These are phyloP conservation scores for Noctua janthina DNA, from an alignment of 2,888 invertebrate species.

Conservation along the genomic window DNA sequence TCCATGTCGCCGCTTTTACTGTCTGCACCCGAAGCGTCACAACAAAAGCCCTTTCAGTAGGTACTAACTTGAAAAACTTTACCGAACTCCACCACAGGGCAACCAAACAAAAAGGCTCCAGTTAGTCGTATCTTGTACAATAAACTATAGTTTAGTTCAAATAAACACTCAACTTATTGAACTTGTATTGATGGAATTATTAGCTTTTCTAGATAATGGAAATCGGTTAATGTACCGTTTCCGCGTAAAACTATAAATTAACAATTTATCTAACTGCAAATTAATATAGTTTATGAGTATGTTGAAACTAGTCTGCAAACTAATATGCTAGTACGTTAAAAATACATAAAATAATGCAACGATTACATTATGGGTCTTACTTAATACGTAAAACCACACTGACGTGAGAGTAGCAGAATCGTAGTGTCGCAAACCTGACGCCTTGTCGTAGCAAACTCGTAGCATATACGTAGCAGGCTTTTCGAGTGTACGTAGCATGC, in stretches of 20 bases:
- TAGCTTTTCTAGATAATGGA: neutral
- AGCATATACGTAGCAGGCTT: neutral
- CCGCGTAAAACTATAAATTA: neutral
- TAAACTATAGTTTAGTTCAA: constrained; percentile 48
- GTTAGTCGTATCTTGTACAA: constrained; percentile 50
- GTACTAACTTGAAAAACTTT: constrained; percentile 75
- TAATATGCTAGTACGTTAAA: neutral
- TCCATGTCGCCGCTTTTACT: constrained; percentile 78
- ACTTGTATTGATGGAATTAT: neutral
- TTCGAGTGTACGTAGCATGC: no score
- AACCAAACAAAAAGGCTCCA: constrained; percentile 61
- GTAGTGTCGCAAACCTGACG: neutral
- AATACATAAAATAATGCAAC: neutral
- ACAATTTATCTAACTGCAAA: no score
- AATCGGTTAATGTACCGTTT: neutral
- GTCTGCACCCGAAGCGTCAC: constrained; percentile 72
- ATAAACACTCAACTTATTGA: constrained; percentile 20
- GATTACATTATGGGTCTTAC: neutral
- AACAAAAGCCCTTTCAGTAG: constrained; percentile 78
- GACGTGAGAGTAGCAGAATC: neutral
- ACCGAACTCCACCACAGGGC: constrained; percentile 65
- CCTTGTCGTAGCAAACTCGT: neutral
- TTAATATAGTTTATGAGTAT: no score
- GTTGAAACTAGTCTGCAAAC: neutral
- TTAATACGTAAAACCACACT: neutral